Conservation (phyloP, 2,113 vertebrate genomes). For the Jacana jacana region DNA sequence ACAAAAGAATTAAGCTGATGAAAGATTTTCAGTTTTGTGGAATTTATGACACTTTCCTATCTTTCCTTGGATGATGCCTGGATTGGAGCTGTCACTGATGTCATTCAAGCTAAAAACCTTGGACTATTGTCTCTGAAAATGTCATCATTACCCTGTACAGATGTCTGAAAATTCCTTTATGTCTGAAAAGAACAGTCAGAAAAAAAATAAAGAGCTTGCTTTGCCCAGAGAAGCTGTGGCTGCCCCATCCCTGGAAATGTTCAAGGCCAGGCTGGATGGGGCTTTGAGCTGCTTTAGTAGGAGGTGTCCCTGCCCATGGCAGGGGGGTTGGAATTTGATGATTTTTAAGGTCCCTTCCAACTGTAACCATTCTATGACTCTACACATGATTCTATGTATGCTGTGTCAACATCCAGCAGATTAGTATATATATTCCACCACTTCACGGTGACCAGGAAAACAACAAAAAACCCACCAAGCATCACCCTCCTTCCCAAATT, state of each 20-base stretch:
- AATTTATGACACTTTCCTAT: background rate
- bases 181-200: background rate
- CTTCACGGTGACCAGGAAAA: background rate
- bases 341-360: too few relatives aligned
- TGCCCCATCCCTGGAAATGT: too few relatives aligned
- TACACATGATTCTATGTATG: too few relatives aligned
- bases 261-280: too few relatives aligned
- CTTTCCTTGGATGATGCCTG: background rate
- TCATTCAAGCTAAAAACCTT: background rate
- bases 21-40: background rate
- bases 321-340: too few relatives aligned
- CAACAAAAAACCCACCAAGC: background rate
- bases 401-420: background rate
- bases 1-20: background rate
- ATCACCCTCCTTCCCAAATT: rapidly evolving
- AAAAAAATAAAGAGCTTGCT: background rate
- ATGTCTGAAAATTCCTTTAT: background rate
- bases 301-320: too few relatives aligned
- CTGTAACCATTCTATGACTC: too few relatives aligned
- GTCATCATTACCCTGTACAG: background rate
- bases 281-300: too few relatives aligned
- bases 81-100: background rate
- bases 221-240: too few relatives aligned
- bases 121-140: background rate
- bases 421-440: background rate